Base-by-base conservation (phyloP, 2,888 invertebrate genomes). In the Thereva unica region DNA sequence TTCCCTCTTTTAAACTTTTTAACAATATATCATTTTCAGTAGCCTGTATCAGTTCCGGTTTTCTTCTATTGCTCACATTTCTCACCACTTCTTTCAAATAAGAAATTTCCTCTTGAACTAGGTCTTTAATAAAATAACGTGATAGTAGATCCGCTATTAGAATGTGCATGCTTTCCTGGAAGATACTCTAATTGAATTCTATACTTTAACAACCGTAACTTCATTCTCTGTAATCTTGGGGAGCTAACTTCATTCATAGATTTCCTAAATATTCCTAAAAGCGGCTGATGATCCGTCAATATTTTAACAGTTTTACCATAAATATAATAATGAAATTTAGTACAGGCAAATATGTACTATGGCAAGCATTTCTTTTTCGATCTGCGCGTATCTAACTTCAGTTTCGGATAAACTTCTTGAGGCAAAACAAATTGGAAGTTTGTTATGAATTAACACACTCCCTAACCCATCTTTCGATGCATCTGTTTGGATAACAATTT, bases 331-430 rank as follows among this genome's bases (percentile, higher is more conserved):
- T 72, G 69, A 42, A 71, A 71, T 34, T 68, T 68, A 45, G 64
- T 54, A 56, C 71, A 70, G 9, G 71, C 66, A 63, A 71, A 73
- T 4, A n/a, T n/a, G n/a, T n/a, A 68, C 45, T 10, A 73, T 69
- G 8, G 70, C 67, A 57, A 72, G 67, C 5, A 70, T 35, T 56
- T 72, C 71, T 53, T 56, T 56, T 34, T 71, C 71, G 10, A 71
- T 68, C 44, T 66, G 71, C n/a, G 69, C 65, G 53, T 69, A 69
- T 10, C 57, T 68, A 38, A 37, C 41, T 69, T 76, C 73, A 34
- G 71, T 72, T 37, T 71, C 71, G 42, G 73, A 73, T 49, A 73
- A 66, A 23, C 64, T 68, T 41, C 73, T 67, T 5, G 74, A 75
- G 45, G 71, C 71, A 71, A 72, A 75, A 3, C 70, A 23, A 37